Evolutionary conservation across 2,113 vertebrate species (phyloP).

Genomic region (Pithys albifrons): DNA sequence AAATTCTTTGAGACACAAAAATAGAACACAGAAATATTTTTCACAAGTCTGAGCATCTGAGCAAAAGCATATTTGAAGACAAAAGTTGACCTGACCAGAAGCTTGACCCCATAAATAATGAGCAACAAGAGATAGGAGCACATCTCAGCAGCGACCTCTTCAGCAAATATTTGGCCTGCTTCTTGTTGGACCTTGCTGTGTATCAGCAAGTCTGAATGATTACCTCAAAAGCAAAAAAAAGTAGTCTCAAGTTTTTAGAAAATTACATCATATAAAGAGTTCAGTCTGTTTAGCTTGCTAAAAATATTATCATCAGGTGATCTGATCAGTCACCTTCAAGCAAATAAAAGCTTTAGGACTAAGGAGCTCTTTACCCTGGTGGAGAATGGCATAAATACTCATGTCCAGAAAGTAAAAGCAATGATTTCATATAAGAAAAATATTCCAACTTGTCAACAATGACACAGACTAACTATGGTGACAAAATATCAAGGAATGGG

Average conservation of each 20-base stretch:
- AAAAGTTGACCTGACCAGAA: conserved; percentile 9
- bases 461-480: neutral
- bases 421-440: neutral
- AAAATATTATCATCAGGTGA: conserved; percentile 29
- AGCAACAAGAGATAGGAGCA: neutral
- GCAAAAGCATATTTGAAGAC: neutral
- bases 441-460: neutral
- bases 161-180: neutral
- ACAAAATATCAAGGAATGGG: neutral
- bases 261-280: neutral
- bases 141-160: neutral
- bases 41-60: neutral
- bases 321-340: conserved; percentile 24
- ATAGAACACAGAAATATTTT: neutral
- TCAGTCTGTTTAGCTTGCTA: neutral
- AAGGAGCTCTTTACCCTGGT: neutral
- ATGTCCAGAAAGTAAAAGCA: neutral
- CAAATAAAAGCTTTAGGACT: neutral
- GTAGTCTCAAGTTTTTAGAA: neutral
- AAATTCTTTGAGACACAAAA: neutral
- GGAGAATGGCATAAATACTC: neutral
- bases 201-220: neutral
- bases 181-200: neutral
- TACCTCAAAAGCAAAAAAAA: neutral
- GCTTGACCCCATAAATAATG: neutral